Percentiles rank a stretch among this genome's conserved stretches.
phyloP scores from a whole-genome alignment of 1,140 invertebrate species.

The Diachasma alloeum region DNA sequence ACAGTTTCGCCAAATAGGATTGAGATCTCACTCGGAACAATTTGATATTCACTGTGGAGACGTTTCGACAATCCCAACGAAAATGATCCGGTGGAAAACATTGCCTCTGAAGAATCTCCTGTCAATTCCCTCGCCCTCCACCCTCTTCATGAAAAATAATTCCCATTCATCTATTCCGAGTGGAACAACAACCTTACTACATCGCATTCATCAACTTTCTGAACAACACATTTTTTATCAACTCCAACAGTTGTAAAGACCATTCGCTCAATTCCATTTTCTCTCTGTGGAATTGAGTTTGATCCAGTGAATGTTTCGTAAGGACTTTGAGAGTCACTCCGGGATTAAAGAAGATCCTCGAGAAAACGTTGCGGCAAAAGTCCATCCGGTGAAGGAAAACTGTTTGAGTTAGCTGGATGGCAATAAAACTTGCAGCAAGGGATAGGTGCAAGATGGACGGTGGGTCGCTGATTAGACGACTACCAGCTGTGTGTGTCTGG shows the following conservation, averaged over 20 bases:
- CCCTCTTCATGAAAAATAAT: no score
- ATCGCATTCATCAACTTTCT: background rate
- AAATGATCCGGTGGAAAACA: no score
- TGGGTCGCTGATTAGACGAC: slow-evolving; percentile 30
- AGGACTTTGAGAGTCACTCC: slow-evolving; percentile 1
- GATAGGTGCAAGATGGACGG: slow-evolving; percentile 22
- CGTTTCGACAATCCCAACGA: no score
- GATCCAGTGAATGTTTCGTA: slow-evolving; percentile 5
- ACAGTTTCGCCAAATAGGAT: no score
- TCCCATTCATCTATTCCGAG: no score
- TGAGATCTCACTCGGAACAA: no score
- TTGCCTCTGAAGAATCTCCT: no score
- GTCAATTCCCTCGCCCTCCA: no score
- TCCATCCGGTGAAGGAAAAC: background rate
- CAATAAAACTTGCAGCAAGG: slow-evolving; percentile 24
- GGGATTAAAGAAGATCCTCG: slow-evolving; percentile 17
- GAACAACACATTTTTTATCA: background rate
- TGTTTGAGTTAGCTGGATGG: background rate
- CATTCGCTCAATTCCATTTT: background rate
- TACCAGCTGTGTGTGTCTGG: background rate
- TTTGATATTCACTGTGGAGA: no score
- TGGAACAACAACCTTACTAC: no score
- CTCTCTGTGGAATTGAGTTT: background rate
- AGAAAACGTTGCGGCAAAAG: background rate
- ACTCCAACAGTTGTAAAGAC: background rate